These are phyloP conservation scores for Armadillidium nasatum DNA, from an alignment of 1,140 invertebrate genomes.

Conservation along the genomic window DNA sequence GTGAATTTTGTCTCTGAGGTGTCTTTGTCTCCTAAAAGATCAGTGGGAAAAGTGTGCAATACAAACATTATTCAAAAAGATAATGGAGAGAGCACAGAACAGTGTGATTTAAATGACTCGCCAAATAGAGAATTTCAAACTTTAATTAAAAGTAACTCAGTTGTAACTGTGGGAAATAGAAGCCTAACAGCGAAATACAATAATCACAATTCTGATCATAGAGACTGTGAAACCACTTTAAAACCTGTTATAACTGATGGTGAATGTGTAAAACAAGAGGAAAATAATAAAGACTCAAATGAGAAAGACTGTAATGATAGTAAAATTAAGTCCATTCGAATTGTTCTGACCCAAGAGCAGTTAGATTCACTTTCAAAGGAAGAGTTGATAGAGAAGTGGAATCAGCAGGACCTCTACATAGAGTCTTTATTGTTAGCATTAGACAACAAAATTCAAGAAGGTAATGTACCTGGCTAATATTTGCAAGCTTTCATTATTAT, in stretches of 20 bases:
- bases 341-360: background rate
- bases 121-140: background rate
- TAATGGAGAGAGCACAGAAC: background rate
- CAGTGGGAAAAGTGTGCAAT: background rate
- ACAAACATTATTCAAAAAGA: conserved; percentile 4
- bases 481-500: too few species aligned
- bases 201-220: background rate
- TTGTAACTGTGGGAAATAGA: background rate
- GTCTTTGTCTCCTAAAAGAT: background rate
- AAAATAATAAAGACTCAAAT: background rate
- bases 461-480: background rate
- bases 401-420: background rate
- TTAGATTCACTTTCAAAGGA: background rate
- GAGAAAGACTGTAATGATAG: background rate
- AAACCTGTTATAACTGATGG: background rate
- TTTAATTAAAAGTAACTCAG: background rate
- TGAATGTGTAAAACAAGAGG: background rate
- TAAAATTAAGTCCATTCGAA: background rate
- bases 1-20: conserved; percentile 6
- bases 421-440: background rate
- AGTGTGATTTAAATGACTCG: background rate
- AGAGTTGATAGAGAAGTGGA: conserved; percentile 3
- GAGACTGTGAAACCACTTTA: background rate
- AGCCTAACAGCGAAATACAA: background rate
- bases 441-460: background rate